Evolutionary conservation across 2,113 vertebrate species (phyloP), one percentile per base, ranked within the genome.

Genomic region (Fregetta grallaria): DNA sequence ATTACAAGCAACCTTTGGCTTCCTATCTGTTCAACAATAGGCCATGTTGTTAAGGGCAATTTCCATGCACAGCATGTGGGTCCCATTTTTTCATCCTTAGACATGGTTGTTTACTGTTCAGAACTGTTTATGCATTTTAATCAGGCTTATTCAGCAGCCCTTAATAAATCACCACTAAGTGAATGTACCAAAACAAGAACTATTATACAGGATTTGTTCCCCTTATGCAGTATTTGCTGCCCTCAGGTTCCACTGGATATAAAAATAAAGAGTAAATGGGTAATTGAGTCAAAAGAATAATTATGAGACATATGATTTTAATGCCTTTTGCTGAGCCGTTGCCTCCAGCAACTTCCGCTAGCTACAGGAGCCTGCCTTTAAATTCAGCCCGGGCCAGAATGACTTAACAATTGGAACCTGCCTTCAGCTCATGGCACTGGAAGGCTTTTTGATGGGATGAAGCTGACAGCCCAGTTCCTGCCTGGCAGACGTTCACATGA

Each of bases 1-100:
- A 99, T 99, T 99, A 99, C 99, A 99, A 99, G 99, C 98, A 99
- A 99, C 99, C 99, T 99, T 99, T 99, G 99, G 99, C 99, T 99
- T 99, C 98, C 98, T 98, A 98, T 98, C 98, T 98, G 95, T 96
- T 95, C 96, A 98, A 99, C 99, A 99, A 99, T 99, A 98, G 99
- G 97, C 98, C 96, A 98, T 98, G 98, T 98, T 99, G 99, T 99
- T 99, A 99, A 99, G 99, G 98, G 98, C 98, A 99, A 99, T 99
- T 99, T 99, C 98, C 99, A 99, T 99, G 99, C 99, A 99, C 99
- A 99, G 99, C 99, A 99, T 99, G 99, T 99, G 99, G 99, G 98
- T 99, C 98, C 98, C 98, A 98, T 98, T 99, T 99, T 98, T 98
- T 98, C 98, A 97, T 98, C 97, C 97, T 98, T 96, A 98, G 98